Base-by-base conservation (phyloP, 2,113 vertebrate species). In the Centrocercus urophasianus region DNA sequence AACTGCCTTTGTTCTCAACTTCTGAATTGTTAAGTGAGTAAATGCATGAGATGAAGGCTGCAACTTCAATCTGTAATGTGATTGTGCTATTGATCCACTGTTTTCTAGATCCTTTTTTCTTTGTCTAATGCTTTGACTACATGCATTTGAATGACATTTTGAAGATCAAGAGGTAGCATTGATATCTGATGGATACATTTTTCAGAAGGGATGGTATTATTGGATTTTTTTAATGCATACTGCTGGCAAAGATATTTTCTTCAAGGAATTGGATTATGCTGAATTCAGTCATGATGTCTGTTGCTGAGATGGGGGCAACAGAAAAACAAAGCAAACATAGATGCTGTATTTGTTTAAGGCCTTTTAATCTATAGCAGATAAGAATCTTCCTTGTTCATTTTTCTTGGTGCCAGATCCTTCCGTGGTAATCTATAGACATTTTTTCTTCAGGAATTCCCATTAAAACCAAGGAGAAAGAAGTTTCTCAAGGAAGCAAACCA, bases 201-300 rank as follows among this genome's bases (percentile, higher is more conserved):
- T 90, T 86, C 24, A 67, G 28, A 63, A 67, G 8, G 9, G 81
- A 71, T 64, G 8, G 6, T 57, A 86, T 64, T 70, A 30, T 13
- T 43, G 28, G 2, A 1, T 8, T 12, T 54, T 42, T 48, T 24
- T 76, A 24, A 19, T 14, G 2, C 4, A 0, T 69, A 21, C 15
- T 70, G 17, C 7, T 86, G 24, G 12, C 25, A 72, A 75, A 89
- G 70, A 43, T 1, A 61, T 84, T 90, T 81, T 81, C 13, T 60
- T 82, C 6, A 64, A 38, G 32, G 45, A 75, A 57, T 52, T 54
- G 13, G 28, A 20, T 43, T 67, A 34, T 25, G 8, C 38, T 45
- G 48, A 56, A 27, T 61, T 25, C 43, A 59, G 5, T 78, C 48
- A 43, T 54, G 22, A 43, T 76, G 10, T 25, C 42, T 90, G 21